phyloP scores from a whole-genome alignment of 2,888 invertebrate genomes.

The Myopa tessellatipennis region DNA sequence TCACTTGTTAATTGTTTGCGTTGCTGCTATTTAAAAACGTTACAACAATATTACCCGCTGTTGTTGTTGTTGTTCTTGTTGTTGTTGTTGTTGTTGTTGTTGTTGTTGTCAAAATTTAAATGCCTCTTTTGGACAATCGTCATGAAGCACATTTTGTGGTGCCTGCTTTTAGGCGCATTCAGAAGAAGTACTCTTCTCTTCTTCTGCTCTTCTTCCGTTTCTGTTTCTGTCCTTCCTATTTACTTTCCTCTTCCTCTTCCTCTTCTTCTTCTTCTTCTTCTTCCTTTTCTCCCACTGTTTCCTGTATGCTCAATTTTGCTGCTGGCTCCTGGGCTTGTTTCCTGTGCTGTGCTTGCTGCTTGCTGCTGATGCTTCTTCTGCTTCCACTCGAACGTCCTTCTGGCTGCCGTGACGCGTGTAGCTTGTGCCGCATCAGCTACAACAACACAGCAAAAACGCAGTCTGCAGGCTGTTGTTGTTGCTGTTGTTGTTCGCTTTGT shows the following conservation, averaged over 20 bases:
- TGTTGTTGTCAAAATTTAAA: constrained; percentile 54
- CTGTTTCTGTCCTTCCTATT: background rate
- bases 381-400: background rate
- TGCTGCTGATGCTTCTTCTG: background rate
- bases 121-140: constrained; percentile 63
- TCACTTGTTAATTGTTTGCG: background rate
- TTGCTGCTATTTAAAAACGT: background rate
- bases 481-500: background rate
- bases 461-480: background rate
- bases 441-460: too few species aligned
- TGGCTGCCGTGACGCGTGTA: too few species aligned
- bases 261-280: background rate
- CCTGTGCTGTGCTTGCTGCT: background rate
- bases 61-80: constrained; percentile 22
- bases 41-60: background rate
- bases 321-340: background rate
- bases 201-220: background rate
- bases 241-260: background rate
- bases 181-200: constrained; percentile 1
- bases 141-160: constrained; percentile 59
- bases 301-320: too few species aligned
- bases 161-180: constrained; percentile 36
- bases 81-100: constrained; percentile 1
- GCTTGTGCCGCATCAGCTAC: too few species aligned
- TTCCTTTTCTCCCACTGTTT: too few species aligned